A percentile compares a stretch with the other conserved stretches of the same genome.
Conservation (phyloP, 2,888 invertebrate genomes). For the Cantharis rufa region DNA sequence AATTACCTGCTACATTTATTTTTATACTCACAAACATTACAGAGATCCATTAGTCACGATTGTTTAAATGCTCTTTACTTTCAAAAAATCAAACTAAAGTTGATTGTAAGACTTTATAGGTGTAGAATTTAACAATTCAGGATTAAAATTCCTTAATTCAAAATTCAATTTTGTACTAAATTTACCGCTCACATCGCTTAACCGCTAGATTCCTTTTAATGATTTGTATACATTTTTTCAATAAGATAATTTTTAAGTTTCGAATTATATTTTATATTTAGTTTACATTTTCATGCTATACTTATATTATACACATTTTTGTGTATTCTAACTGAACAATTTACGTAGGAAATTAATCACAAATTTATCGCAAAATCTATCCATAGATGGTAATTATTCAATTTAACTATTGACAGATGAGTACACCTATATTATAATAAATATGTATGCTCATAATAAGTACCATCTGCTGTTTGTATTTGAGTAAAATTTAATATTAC, state of each 20-base stretch:
- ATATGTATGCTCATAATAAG: not conserved
- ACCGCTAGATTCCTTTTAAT: too few relatives aligned
- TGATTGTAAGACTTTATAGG: too few relatives aligned
- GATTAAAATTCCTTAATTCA: too few relatives aligned
- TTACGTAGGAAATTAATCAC: not conserved
- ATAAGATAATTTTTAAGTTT: too few relatives aligned
- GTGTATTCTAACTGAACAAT: not conserved
- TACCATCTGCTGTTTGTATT: not conserved
- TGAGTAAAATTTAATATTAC: not conserved
- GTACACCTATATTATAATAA: not conserved
- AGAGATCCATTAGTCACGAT: not conserved
- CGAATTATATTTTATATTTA: too few relatives aligned
- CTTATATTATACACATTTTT: not conserved
- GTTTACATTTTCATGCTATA: too few relatives aligned
- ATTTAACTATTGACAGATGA: not conserved
- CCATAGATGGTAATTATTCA: not conserved
- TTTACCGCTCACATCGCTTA: too few relatives aligned
- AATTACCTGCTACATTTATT: not conserved
- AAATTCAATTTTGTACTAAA: too few relatives aligned
- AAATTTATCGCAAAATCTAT: not conserved
- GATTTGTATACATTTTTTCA: too few relatives aligned
- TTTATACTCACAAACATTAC: not conserved
- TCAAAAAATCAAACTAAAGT: not conserved
- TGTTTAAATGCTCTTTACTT: not conserved
- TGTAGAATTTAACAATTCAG: too few relatives aligned